phyloP scores from a whole-genome alignment of 2,797 vertebrate species.

The Ataeniobius toweri region DNA sequence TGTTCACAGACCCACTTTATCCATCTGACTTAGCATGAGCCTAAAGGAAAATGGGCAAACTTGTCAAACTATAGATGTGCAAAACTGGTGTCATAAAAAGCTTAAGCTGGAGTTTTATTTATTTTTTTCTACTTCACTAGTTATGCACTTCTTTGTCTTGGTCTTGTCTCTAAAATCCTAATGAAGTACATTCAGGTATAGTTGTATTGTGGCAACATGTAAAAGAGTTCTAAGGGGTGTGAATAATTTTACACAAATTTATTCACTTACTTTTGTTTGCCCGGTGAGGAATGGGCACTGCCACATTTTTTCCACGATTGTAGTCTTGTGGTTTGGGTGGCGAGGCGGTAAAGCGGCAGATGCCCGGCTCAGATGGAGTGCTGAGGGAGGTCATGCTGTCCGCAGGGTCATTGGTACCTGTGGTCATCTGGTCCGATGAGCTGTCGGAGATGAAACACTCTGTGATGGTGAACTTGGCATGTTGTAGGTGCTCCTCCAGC shows the following conservation, averaged over 20 bases:
- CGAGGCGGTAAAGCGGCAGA: conserved; percentile 97
- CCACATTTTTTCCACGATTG: conserved; percentile 95
- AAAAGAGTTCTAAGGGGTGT: background rate
- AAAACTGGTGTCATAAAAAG: background rate
- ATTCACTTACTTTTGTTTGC: conserved; percentile 90
- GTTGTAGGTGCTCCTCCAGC: conserved; percentile 97
- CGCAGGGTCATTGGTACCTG: conserved; percentile 94
- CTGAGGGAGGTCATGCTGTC: conserved; percentile 99
- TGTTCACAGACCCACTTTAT: background rate
- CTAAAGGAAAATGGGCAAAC: background rate
- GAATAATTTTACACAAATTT: background rate
- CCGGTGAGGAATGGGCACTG: conserved; percentile 97
- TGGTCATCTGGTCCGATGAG: conserved; percentile 99
- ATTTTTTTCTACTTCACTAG: background rate
- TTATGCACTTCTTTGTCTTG: background rate
- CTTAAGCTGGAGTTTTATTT: background rate
- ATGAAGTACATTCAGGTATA: background rate
- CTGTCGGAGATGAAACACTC: conserved; percentile 99
- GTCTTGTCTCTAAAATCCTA: background rate
- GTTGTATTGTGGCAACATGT: background rate
- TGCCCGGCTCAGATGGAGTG: conserved; percentile 96
- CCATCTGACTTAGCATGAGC: background rate
- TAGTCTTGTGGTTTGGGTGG: conserved; percentile 97
- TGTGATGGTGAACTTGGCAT: conserved; percentile 98
- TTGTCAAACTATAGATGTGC: background rate